Evolutionary conservation across 2,113 vertebrate genomes (phyloP).

Genomic region (Alligator sinensis): DNA sequence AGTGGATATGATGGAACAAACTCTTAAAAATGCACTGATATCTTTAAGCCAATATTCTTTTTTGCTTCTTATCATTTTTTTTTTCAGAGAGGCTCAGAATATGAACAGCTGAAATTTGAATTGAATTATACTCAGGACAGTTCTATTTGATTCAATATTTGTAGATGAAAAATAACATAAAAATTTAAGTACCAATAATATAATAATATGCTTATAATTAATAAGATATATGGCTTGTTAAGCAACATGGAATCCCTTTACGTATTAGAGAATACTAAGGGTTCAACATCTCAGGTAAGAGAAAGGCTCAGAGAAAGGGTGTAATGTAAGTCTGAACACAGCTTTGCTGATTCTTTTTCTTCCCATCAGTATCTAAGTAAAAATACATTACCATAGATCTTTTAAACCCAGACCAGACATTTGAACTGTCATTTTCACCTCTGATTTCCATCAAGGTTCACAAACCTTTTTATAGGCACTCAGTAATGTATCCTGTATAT

Average conservation of each 20-base stretch:
- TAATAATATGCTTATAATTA: constrained; percentile 39
- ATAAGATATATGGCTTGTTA: constrained; percentile 41
- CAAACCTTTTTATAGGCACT: constrained; percentile 79
- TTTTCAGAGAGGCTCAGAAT: background rate
- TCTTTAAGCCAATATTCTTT: background rate
- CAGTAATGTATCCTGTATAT: constrained; percentile 81
- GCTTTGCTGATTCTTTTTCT: constrained; percentile 63
- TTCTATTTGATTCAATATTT: constrained; percentile 39
- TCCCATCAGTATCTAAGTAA: constrained; percentile 71
- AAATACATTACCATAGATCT: constrained; percentile 80
- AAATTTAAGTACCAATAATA: constrained; percentile 35
- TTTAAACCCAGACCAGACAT: constrained; percentile 82
- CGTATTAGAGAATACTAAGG: constrained; percentile 47
- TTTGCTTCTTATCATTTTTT: background rate
- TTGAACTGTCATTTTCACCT: constrained; percentile 87
- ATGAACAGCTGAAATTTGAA: background rate
- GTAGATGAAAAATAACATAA: constrained; percentile 34
- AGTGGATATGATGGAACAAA: background rate
- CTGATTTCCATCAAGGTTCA: constrained; percentile 85
- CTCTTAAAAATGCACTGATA: background rate
- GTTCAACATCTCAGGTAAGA: constrained; percentile 31
- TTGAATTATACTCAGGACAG: background rate
- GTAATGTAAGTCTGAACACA: constrained; percentile 65
- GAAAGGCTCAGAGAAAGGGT: constrained; percentile 28
- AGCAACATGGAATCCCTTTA: constrained; percentile 38